Conservation (phyloP, 2,113 vertebrate genomes). For the Peromyscus maniculatus region DNA sequence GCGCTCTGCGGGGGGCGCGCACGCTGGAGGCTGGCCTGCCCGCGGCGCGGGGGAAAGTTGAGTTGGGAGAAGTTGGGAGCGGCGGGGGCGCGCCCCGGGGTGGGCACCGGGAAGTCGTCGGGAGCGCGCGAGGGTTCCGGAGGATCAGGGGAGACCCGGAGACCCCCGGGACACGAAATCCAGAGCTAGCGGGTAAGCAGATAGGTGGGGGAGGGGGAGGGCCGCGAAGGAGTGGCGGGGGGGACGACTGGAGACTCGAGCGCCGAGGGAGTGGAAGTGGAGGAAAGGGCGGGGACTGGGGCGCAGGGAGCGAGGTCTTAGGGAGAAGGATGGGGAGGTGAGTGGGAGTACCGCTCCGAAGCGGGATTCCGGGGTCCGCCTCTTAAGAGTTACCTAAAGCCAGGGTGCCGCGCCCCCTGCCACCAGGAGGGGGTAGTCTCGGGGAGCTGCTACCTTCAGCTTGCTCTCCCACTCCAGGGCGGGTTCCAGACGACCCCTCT, state of each 20-base stretch:
- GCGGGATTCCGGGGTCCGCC: background rate
- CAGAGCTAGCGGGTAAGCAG: constrained; percentile 74
- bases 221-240: constrained; percentile 64
- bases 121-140: constrained; percentile 72
- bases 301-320: constrained; percentile 60
- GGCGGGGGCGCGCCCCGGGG: constrained; percentile 78
- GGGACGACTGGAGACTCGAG: constrained; percentile 64
- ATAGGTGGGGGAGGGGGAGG: constrained; percentile 63
- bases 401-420: constrained; percentile 66
- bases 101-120: constrained; percentile 75
- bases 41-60: constrained; percentile 83
- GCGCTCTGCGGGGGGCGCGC: constrained; percentile 75
- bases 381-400: background rate
- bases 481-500: background rate
- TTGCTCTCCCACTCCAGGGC: background rate
- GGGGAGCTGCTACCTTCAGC: background rate
- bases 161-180: constrained; percentile 55
- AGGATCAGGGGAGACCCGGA: constrained; percentile 60
- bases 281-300: constrained; percentile 80
- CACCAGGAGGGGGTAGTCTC: constrained; percentile 48
- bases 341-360: background rate
- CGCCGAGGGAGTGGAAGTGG: constrained; percentile 75
- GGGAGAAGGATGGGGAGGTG: constrained; percentile 63
- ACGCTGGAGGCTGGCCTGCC: constrained; percentile 78
- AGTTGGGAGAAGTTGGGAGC: constrained; percentile 83